phyloP scores from a whole-genome alignment of 2,888 invertebrate genomes.

The Invenusta paracnida region DNA sequence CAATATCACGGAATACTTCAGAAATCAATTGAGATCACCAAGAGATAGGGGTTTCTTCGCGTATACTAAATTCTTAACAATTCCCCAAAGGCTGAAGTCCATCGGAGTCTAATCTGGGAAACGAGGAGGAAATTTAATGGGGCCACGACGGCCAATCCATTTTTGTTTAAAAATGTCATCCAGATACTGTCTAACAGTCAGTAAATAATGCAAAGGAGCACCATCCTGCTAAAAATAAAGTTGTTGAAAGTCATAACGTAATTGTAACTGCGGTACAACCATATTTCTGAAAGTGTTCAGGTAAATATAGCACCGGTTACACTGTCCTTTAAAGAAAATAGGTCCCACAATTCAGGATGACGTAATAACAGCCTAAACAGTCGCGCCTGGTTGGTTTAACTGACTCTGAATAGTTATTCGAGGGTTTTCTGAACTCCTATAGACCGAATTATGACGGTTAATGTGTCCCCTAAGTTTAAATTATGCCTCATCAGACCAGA shows the following conservation, averaged over 20 bases:
- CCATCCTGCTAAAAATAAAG: not conserved
- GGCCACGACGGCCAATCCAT: not conserved
- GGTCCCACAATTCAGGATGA: not conserved
- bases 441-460: not conserved
- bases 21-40: not conserved
- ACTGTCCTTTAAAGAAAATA: not conserved
- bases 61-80: not conserved
- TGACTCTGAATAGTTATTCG: not conserved
- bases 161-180: not conserved
- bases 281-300: not conserved
- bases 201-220: not conserved
- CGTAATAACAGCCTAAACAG: not conserved
- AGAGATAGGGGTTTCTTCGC: not conserved
- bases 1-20: not conserved
- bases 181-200: not conserved
- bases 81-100: not conserved
- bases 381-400: not conserved
- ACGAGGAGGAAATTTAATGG: not conserved
- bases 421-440: not conserved
- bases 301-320: not conserved
- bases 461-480: not conserved
- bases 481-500: slow-evolving; percentile 9
- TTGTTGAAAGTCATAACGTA: not conserved
- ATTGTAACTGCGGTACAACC: not conserved
- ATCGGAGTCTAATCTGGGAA: not conserved